Percentiles rank a stretch among this genome's conserved stretches.
Conservation (phyloP, 1,140 invertebrate species). For the Andricus grossulariae region DNA sequence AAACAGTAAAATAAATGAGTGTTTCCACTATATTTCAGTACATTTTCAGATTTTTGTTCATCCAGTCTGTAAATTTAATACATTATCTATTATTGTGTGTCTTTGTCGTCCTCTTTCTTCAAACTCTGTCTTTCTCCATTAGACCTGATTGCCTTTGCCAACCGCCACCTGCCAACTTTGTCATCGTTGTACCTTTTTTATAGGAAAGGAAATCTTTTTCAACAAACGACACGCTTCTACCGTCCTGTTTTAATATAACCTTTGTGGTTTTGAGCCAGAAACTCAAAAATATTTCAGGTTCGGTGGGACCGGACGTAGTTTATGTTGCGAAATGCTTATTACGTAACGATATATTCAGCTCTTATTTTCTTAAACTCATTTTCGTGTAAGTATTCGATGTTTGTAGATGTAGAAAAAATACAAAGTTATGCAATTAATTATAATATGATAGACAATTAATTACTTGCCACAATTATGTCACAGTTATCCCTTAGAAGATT, state of each 20-base stretch:
- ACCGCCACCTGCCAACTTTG: constrained; percentile 46
- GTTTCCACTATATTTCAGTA: background rate
- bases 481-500: background rate
- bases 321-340: constrained; percentile 5
- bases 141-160: constrained; percentile 55
- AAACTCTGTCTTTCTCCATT: constrained; percentile 45
- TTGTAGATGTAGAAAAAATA: constrained; percentile 34
- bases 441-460: background rate
- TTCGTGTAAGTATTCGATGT: constrained; percentile 5
- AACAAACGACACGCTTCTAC: constrained; percentile 17
- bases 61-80: constrained; percentile 32
- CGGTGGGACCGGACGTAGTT: constrained; percentile 13
- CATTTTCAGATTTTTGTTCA: constrained; percentile 2
- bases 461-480: background rate
- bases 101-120: constrained; percentile 47
- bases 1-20: no score
- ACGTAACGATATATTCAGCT: background rate
- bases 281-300: constrained; percentile 18
- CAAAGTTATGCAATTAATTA: constrained; percentile 9
- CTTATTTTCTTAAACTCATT: constrained; percentile 4
- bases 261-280: background rate
- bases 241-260: background rate
- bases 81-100: constrained; percentile 44
- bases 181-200: constrained; percentile 50
- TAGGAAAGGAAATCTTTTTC: constrained; percentile 23